Base-by-base conservation (phyloP, 2,797 vertebrate genomes). In the Acomys russatus region DNA sequence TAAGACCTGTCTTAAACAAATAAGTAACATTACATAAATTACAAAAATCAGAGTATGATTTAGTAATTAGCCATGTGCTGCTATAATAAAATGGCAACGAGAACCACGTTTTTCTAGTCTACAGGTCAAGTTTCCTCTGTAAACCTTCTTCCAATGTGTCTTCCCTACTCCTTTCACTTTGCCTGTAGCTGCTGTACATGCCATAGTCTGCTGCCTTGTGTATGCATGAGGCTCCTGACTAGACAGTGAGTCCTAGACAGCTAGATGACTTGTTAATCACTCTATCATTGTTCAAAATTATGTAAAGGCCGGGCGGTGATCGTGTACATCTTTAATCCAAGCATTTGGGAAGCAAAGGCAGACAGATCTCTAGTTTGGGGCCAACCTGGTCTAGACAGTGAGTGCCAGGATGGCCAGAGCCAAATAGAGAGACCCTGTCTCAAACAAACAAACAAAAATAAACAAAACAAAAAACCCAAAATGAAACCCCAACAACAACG, bases 61-160 rank as follows among this genome's bases (percentile, higher is more conserved):
- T 91, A 44, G 28, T 15, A 88, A 94, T 90, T 73, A 90, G 80
- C 78, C 64, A 89, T 77, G 2, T 88, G 66, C 33, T 83, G 71
- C 61, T 90, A 25, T 88, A 87, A 91, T 63, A 93, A 95, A 91
- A 90, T 82, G 44, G 10, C 33, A 82, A 76, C 71, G 30, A 78
- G 33, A 94, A 66, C 28, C 74, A 63, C 18, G 17, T 91, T 87
- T 83, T 93, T 95, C 61, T 83, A 79, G 14, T 76, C 23, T 56
- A 90, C 51, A 82, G 15, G 61, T 92, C 70, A 95, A 51, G 93
- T 92, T 83, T 92, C 88, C 51, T 84, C 59, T 92, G 44, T 70
- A 93, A 35, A 78, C 44, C 59, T 86, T 91, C 92, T 68, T 94
- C 68, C 91, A 33, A 68, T 63, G 0, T 91, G 30, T 91, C 22